phyloP scores from a whole-genome alignment of 2,797 vertebrate species.

The Orestias chungarensis region DNA sequence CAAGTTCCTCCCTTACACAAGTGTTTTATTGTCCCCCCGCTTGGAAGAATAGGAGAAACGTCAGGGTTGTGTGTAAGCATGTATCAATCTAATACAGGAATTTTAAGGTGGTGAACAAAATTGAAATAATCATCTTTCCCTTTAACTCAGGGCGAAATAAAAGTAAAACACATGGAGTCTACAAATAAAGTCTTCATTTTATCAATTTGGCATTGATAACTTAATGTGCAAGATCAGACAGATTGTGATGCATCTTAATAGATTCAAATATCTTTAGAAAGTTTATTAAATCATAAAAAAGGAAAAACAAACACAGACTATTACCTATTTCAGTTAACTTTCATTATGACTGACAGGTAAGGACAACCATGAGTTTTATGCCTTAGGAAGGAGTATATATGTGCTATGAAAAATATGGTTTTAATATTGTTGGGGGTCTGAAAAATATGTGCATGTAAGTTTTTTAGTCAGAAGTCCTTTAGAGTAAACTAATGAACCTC shows the following conservation, averaged over 20 bases:
- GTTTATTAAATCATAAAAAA: not conserved
- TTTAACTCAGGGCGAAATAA: not conserved
- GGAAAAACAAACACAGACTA: not conserved
- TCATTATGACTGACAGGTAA: not conserved
- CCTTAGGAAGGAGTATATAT: not conserved
- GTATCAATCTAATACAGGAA: not conserved
- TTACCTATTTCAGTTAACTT: not conserved
- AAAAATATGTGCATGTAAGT: not conserved
- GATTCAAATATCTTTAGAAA: not conserved
- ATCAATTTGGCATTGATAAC: not conserved
- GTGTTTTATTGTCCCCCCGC: not conserved
- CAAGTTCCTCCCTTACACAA: conserved; percentile 11
- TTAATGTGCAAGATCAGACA: not conserved
- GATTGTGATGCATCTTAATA: not conserved
- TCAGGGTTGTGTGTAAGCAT: rapidly evolving
- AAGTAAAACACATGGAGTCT: not conserved
- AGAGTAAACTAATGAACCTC: not conserved
- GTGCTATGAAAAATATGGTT: not conserved
- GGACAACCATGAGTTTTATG: too few relatives aligned
- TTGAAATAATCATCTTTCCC: not conserved
- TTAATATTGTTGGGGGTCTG: not conserved
- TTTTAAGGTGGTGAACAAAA: not conserved
- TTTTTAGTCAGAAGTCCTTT: not conserved
- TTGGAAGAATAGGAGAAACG: not conserved
- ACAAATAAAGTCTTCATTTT: not conserved